Base-by-base conservation (phyloP, 2,113 vertebrate genomes). In the Elephas maximus region DNA sequence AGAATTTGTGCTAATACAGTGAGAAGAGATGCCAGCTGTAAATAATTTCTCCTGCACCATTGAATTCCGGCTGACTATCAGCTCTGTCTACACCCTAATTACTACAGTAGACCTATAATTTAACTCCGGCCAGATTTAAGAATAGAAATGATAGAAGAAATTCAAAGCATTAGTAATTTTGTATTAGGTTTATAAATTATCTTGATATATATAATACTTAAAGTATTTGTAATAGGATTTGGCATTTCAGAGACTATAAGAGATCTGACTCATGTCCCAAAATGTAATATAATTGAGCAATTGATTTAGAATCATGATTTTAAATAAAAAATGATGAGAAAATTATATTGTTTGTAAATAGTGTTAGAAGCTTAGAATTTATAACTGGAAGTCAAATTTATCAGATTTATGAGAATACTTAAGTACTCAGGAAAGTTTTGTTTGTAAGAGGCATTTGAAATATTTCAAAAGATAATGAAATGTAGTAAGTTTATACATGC, bases 401-500 rank as follows among this genome's bases (percentile, higher is more conserved):
- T 78, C 41, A 85, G 30, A 92, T 57, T 57, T 45, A 60, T 65
- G 79, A 71, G 18, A 73, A 93, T 73, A 45, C 6, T 83, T 57
- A 76, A 62, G n/a, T 86, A 81, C 21, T 90, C 71, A 79, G 48
- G 14, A 65, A 24, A 23, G 18, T 65, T 76, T 88, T 83, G 8
- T 45, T 97, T 84, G 30, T 51, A 87, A 90, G 79, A 76, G 3
- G 21, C 57, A 74, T 84, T 91, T 76, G 14, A 91, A 79, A 10
- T 84, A 65, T 93, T 91, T 95, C 28, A 95, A 71, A 88, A 62
- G 20, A 65, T 83, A 84, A 44, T 41, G 26, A 94, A 90, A 60
- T 71, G 73, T 5, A 82, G 20, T 88, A 74, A 83, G 53, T 30
- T 90, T 53, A 67, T 57, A 88, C 5, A 57, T 60, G 24, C 10